Base-by-base conservation (phyloP, 2,113 vertebrate genomes). In the Panurus biarmicus region DNA sequence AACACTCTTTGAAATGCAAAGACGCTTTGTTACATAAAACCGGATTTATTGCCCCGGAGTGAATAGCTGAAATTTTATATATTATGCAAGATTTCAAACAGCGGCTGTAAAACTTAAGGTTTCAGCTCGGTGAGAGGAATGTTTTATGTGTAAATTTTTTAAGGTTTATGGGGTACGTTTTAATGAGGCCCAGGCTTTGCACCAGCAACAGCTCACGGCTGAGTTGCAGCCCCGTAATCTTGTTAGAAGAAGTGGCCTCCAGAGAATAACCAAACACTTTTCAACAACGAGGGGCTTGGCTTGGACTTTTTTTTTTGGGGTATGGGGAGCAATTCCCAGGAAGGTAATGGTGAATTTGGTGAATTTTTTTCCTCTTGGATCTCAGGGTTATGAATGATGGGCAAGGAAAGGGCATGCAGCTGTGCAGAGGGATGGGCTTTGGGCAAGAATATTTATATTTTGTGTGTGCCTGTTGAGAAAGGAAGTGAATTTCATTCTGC, bases 91-190 rank as follows among this genome's bases (percentile, higher is more conserved):
- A 98, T 97, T 98, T 98, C 97, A 96, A 97, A 97, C 96, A 40
- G 95, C 66, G 38, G 97, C 96, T 95, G 95, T 98, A 97, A 98
- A 98, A 97, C 62, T 90, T 95, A 96, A 89, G 94, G 97, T 97
- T 97, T 97, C 96, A 61, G 95, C 98, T 98, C 58, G 64, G 95
- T 60, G 75, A 97, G 96, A 93, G 94, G 96, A 97, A 97, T 97
- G 97, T 97, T 98, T 98, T 97, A 97, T 97, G 97, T 98, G 98
- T 98, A 97, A 97, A 97, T 97, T 98, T 98, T 97, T 97, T 87
- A 97, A 97, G 94, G 87, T 98, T 98, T 98, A 98, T 98, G 96
- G 96, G 97, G 93, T 96, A 94, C 50, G 15, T 97, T 98, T 98
- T 98, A 98, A 97, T 96, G 97, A 98, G 97, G 94, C 96, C 96